Conservation (phyloP, 2,797 vertebrate species). For the Silurus aristotelis region DNA sequence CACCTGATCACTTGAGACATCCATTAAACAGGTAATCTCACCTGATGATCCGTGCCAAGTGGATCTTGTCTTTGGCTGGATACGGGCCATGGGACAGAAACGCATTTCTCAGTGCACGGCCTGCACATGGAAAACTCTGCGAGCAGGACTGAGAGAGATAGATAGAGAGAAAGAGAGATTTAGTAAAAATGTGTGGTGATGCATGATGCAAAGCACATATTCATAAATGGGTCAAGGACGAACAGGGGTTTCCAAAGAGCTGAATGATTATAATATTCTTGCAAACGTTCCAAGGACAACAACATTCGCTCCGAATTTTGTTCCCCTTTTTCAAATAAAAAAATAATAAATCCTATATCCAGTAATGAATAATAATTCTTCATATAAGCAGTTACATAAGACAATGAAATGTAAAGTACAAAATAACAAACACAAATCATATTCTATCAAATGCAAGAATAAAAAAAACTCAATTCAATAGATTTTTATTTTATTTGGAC, state of each 20-base stretch:
- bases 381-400: not conserved
- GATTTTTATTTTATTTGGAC: not conserved
- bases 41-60: slow-evolving; percentile 88
- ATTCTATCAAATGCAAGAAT: not conserved
- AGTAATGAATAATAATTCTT: not conserved
- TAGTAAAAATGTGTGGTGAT: not conserved
- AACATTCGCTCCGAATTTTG: not conserved
- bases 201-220: slow-evolving; percentile 9
- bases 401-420: not conserved
- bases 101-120: slow-evolving; percentile 87
- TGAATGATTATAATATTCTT: not conserved
- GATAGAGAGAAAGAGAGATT: not conserved
- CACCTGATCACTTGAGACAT: too few species aligned
- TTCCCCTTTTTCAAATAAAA: not conserved
- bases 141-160: slow-evolving; percentile 81
- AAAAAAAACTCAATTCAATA: not conserved
- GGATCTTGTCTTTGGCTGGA: slow-evolving; percentile 93
- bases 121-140: slow-evolving; percentile 92
- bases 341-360: not conserved
- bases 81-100: slow-evolving; percentile 89
- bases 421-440: not conserved
- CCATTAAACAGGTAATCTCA: slow-evolving; percentile 53
- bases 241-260: not conserved
- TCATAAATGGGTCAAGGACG: slow-evolving; percentile 23
- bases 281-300: not conserved